Evolutionary conservation across 2,113 vertebrate genomes (phyloP).

Genomic region (Xenopus tropicalis): UCB_Xtro_10.0 CM004446.2:116202001-116202500

Average conservation of each 20-base stretch:
- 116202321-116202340: slow-evolving; percentile 86
- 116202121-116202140: slow-evolving; percentile 77
- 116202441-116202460: slow-evolving; percentile 97
- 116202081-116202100: slow-evolving; percentile 77
- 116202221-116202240: slow-evolving; percentile 87
- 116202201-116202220: slow-evolving; percentile 90
- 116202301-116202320: slow-evolving; percentile 87
- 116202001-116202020: slow-evolving; percentile 72
- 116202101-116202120: slow-evolving; percentile 75
- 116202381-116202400: slow-evolving; percentile 93
- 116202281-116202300: slow-evolving; percentile 93
- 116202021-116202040: slow-evolving; percentile 71
- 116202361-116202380: slow-evolving; percentile 90
- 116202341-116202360: slow-evolving; percentile 93
- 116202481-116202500: slow-evolving; percentile 98
- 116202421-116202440: slow-evolving; percentile 91
- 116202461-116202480: slow-evolving; percentile 98
- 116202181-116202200: slow-evolving; percentile 95
- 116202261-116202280: slow-evolving; percentile 89
- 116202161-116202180: slow-evolving; percentile 85
- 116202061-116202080: slow-evolving; percentile 78
- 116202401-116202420: slow-evolving; percentile 97
- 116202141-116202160: slow-evolving; percentile 67
- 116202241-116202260: slow-evolving; percentile 87
- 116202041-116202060: slow-evolving; percentile 70